Base-by-base conservation (phyloP, 2,888 invertebrate genomes). In the Taphrorychus bicolor region DNA sequence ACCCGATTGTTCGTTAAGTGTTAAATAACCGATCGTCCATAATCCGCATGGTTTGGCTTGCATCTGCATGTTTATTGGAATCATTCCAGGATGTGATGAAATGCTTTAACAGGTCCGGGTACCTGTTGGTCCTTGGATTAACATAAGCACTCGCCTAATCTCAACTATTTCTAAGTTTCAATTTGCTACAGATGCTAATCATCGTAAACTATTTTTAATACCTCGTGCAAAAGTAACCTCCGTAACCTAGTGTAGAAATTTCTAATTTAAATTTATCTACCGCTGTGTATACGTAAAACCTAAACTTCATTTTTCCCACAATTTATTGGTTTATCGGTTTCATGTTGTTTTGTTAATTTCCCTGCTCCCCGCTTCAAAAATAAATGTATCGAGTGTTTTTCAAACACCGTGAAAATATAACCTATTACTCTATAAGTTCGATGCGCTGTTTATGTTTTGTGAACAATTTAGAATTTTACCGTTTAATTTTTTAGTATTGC, bases 261-360 rank as follows among this genome's bases (percentile, higher is more conserved):
- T 45, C 16, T 45, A 45, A 16, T 45, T 22, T 51, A 51, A 51
- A 19, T 19, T 51, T 19, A 51, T 51, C 19, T 51, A n/a, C 21
- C 17, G 17, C 19, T 21, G 3, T 51, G 51, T 51, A 19, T 21
- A 19, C n/a, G 18, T 51, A 21, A 18, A 18, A 17, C 19, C 11
- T 18, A 45, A 45, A 51, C 51, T 51, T 51, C 51, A 51, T 18
- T 51, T 51, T 51, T 51, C 51, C 11, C 5, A 21, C 21, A 51
- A 51, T 51, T 51, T 51, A 51, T 51, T 51, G 22, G 51, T 51
- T 51, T 51, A 18, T 22, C 22, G 51, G 7, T 21, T 19, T 21
- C 51, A 51, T 9, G 51, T 51, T 51, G 51, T 45, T 45, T 45
- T 17, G 51, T 51, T 51, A 51, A 11, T 22, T 51, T 51, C 21